Evolutionary conservation across 2,113 vertebrate genomes (phyloP).

Genomic region (Mirza zaza): DNA sequence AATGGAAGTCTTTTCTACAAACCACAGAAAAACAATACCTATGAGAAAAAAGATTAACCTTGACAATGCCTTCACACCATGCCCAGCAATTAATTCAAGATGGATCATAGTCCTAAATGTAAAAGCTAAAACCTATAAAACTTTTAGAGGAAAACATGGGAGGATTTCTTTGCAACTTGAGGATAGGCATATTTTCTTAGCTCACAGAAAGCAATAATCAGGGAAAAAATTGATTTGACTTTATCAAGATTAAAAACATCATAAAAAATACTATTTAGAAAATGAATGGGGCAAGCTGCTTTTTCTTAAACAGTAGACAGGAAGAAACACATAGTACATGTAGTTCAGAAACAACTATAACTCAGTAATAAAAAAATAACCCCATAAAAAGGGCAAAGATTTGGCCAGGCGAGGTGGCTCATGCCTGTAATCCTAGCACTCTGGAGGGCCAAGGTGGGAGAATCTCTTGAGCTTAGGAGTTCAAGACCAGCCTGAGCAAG

Average conservation of each 20-base stretch:
- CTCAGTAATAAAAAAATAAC: not conserved
- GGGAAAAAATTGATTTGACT: not conserved
- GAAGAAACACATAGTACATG: not conserved
- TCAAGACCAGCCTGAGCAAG: too few species aligned
- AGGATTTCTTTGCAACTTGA: not conserved
- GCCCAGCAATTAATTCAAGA: not conserved
- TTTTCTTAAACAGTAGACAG: not conserved
- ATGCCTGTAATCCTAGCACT: too few species aligned
- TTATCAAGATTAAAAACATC: not conserved
- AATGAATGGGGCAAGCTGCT: not conserved
- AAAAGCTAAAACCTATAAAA: not conserved
- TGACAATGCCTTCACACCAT: not conserved
- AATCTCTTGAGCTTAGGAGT: too few species aligned
- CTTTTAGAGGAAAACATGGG: not conserved
- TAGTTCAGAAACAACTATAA: not conserved
- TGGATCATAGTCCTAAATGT: not conserved
- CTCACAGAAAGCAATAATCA: not conserved
- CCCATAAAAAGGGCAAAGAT: not conserved
- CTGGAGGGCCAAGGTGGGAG: too few species aligned
- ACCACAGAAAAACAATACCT: not conserved
- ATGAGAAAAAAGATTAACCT: not conserved
- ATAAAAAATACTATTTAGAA: constrained; percentile 19
- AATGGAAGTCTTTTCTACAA: not conserved
- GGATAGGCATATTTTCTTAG: not conserved
- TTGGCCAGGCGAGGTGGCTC: not conserved